Evolutionary conservation across 2,888 invertebrate genomes (phyloP).

Genomic region (Cybosia mesomella): DNA sequence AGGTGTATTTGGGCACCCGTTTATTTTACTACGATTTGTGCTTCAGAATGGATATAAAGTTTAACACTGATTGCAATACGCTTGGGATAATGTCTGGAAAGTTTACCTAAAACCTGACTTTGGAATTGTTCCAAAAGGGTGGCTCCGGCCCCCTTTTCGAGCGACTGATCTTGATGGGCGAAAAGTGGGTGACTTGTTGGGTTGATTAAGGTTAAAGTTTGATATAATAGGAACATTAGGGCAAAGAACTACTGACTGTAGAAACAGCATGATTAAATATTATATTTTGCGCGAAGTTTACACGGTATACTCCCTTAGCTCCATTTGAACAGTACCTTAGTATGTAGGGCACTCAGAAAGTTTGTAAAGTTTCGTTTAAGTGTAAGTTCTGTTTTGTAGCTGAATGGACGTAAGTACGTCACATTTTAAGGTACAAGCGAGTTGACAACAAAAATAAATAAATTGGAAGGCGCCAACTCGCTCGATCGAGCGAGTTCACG

Average conservation of each 20-base stretch:
- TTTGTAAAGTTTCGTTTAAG: not conserved
- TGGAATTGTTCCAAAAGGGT: not conserved
- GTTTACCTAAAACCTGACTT: not conserved
- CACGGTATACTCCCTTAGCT: not conserved
- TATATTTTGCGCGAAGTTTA: not conserved
- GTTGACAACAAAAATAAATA: too few relatives aligned
- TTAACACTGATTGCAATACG: not conserved
- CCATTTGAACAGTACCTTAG: not conserved
- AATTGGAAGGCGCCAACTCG: too few relatives aligned
- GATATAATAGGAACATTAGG: not conserved
- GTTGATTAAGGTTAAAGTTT: not conserved
- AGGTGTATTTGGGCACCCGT: too few relatives aligned
- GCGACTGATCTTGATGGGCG: not conserved
- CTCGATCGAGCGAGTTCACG: too few relatives aligned
- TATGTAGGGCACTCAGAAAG: not conserved
- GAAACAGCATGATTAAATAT: not conserved
- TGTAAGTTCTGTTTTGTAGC: too few relatives aligned
- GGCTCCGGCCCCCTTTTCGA: too few relatives aligned
- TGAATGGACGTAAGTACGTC: too few relatives aligned
- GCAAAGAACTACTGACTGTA: too few relatives aligned
- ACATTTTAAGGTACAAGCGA: too few relatives aligned
- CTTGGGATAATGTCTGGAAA: constrained; percentile 16
- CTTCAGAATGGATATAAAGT: not conserved
- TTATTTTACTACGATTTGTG: too few relatives aligned
- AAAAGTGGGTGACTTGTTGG: not conserved